Conservation (phyloP, 2,797 vertebrate species). For the Scleropages formosus region DNA sequence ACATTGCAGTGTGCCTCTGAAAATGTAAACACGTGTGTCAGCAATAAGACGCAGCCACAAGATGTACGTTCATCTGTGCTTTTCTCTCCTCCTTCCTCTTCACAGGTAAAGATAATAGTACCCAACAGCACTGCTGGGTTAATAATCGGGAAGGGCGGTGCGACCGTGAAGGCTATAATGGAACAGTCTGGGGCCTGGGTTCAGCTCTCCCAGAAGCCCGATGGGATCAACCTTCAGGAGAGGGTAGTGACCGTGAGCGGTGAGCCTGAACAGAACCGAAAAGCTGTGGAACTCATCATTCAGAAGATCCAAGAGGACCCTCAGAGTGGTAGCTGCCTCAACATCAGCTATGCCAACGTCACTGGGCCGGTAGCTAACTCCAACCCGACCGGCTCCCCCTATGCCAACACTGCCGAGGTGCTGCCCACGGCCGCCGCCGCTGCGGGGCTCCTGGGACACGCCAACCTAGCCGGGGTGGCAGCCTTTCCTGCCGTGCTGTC, state of each 20-base stretch:
- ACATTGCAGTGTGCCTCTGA: no score
- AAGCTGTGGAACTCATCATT: slow-evolving; percentile 85
- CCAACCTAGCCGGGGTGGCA: slow-evolving; percentile 81
- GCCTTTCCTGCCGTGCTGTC: slow-evolving; percentile 82
- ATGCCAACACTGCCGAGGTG: slow-evolving; percentile 85
- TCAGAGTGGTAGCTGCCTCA: slow-evolving; percentile 84
- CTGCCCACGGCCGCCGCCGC: slow-evolving; percentile 80
- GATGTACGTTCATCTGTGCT: background rate
- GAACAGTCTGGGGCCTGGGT: slow-evolving; percentile 86
- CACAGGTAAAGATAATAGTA: slow-evolving; percentile 87
- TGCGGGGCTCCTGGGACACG: slow-evolving; percentile 81
- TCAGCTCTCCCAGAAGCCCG: slow-evolving; percentile 84
- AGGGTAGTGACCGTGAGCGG: slow-evolving; percentile 85
- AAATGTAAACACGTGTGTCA: no score
- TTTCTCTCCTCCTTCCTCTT: slow-evolving; percentile 68
- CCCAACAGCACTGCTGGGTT: slow-evolving; percentile 86
- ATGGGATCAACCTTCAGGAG: slow-evolving; percentile 86
- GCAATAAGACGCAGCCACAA: no score
- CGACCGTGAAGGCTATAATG: slow-evolving; percentile 85
- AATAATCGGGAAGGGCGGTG: slow-evolving; percentile 86
- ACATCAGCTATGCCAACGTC: slow-evolving; percentile 85
- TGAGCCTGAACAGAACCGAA: slow-evolving; percentile 83
- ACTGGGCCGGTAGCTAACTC: slow-evolving; percentile 84
- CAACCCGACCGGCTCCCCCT: slow-evolving; percentile 83
- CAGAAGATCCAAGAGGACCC: slow-evolving; percentile 87